Evolutionary conservation across 2,113 vertebrate species (phyloP).

Genomic region (Rhineura floridana): DNA sequence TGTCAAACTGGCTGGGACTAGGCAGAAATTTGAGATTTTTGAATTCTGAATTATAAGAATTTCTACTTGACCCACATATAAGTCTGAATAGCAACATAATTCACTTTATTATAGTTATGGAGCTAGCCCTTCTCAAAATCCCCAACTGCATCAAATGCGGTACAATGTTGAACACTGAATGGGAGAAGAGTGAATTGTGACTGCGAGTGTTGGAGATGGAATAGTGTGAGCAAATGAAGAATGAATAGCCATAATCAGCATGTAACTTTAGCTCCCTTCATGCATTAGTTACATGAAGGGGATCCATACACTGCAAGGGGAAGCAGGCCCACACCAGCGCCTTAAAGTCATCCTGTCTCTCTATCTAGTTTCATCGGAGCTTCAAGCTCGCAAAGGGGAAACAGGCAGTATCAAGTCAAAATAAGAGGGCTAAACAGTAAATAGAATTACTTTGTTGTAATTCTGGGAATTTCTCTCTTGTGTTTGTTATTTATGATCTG

Average conservation of each 20-base stretch:
- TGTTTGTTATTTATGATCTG: too few species aligned
- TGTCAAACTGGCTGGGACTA: too few species aligned
- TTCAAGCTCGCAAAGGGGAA: background rate
- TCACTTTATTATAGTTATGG: background rate
- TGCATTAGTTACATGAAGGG: background rate
- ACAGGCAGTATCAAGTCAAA: background rate
- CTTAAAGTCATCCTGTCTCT: too few species aligned
- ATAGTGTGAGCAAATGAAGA: background rate
- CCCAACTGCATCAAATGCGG: background rate
- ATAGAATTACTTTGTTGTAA: too few species aligned
- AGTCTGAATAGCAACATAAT: background rate
- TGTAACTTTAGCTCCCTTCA: background rate
- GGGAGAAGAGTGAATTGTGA: background rate
- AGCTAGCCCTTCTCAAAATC: background rate
- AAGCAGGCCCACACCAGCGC: background rate
- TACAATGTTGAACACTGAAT: background rate
- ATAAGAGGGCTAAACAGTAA: background rate
- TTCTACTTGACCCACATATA: background rate
- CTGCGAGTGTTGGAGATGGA: background rate
- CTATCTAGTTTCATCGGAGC: background rate
- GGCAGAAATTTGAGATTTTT: background rate
- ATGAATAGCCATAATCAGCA: too few species aligned
- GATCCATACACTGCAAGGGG: background rate
- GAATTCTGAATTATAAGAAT: background rate
- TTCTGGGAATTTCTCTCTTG: too few species aligned